phyloP scores from a whole-genome alignment of 1,140 invertebrate species.

The Megathymus violae region DNA sequence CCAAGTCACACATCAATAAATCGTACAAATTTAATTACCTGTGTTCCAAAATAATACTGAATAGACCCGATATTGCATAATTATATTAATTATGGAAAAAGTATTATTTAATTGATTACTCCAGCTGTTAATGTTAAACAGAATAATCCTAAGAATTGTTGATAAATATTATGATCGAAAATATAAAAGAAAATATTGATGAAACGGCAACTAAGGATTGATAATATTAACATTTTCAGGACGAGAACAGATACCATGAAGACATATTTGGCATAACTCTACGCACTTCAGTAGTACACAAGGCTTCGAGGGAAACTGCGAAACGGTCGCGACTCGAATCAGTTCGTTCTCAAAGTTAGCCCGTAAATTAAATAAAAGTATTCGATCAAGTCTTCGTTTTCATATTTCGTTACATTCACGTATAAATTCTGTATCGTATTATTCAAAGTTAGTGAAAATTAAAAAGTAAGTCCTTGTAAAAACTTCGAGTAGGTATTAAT shows the following conservation, averaged over 20 bases:
- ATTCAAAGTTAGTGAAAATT: slow-evolving; percentile 12
- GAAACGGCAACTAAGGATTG: too few species aligned
- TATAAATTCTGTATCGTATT: slow-evolving; percentile 8
- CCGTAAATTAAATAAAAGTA: slow-evolving; percentile 15
- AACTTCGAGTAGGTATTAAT: too few species aligned
- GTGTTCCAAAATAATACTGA: too few species aligned
- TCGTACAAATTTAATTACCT: too few species aligned
- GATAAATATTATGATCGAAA: too few species aligned
- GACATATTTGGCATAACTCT: slow-evolving; percentile 98
- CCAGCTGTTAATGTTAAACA: too few species aligned
- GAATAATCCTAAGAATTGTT: slow-evolving; percentile 21
- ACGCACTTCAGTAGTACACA: slow-evolving; percentile 94
- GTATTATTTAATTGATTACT: too few species aligned
- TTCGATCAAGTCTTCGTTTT: slow-evolving; percentile 9
- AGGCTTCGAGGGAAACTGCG: slow-evolving; percentile 91
- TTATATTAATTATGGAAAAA: too few species aligned
- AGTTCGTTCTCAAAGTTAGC: slow-evolving; percentile 49
- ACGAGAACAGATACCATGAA: slow-evolving; percentile 97
- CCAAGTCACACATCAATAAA: too few species aligned
- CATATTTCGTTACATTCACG: slow-evolving; percentile 5
- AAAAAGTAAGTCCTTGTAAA: too few species aligned
- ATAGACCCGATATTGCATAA: too few species aligned
- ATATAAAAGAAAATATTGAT: too few species aligned
- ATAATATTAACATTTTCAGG: slow-evolving; percentile 85
- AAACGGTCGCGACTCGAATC: slow-evolving; percentile 64